phyloP scores from a whole-genome alignment of 2,113 vertebrate genomes.

The Eurypyga helias region DNA sequence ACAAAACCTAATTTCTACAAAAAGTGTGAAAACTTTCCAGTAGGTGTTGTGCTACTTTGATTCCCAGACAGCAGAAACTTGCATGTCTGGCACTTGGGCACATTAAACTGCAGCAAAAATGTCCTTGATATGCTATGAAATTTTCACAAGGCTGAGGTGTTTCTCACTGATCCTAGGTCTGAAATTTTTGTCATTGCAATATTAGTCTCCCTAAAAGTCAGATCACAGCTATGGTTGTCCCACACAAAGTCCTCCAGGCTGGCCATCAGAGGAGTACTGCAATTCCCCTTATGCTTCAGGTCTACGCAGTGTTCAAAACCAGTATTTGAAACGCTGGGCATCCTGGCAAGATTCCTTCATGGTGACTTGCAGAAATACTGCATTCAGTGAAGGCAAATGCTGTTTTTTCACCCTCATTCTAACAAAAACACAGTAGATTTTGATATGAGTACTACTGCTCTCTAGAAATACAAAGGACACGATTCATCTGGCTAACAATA shows the following conservation, averaged over 20 bases:
- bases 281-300: background rate
- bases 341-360: background rate
- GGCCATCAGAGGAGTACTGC: background rate
- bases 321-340: background rate
- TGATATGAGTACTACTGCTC: background rate
- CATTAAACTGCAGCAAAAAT: background rate
- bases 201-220: background rate
- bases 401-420: background rate
- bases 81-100: background rate
- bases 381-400: background rate
- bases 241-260: background rate
- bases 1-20: background rate
- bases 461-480: background rate
- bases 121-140: background rate
- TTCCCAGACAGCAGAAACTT: background rate
- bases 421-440: background rate
- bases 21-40: background rate
- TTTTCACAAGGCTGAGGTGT: background rate
- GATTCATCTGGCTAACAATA: background rate
- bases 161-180: background rate
- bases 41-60: background rate
- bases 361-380: conserved; percentile 20
- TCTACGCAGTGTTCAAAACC: background rate
- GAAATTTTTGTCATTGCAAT: background rate
- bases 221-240: background rate